Evolutionary conservation across 2,797 vertebrate species (phyloP).

Genomic region (Poeciliopsis gracilis): DNA sequence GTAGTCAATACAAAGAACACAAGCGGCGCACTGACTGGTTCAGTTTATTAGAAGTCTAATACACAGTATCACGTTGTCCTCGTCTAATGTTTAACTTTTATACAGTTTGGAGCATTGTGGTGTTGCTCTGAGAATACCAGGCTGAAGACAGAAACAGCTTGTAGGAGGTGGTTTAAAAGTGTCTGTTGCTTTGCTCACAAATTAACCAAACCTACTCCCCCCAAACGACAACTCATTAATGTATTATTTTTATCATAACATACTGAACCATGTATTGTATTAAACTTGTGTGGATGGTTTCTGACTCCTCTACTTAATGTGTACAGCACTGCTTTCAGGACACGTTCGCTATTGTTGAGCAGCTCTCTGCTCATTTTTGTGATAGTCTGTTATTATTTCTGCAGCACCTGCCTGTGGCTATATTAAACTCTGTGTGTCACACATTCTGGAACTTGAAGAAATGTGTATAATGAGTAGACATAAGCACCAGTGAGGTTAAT

Average conservation of each 20-base stretch:
- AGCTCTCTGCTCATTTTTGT: not conserved
- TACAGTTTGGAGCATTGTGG: not conserved
- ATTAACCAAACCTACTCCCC: not conserved
- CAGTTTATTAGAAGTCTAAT: conserved; percentile 7
- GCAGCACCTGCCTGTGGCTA: conserved; percentile 1
- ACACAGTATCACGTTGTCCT: not conserved
- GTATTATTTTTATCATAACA: not conserved
- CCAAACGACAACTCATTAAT: not conserved
- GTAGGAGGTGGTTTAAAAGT: not conserved
- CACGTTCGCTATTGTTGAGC: not conserved
- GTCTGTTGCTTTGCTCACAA: not conserved
- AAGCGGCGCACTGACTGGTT: not conserved
- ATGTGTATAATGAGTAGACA: conserved; percentile 16
- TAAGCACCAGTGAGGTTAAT: conserved; percentile 26
- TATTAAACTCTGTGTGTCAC: not conserved
- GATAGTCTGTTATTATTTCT: not conserved
- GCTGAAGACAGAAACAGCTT: not conserved
- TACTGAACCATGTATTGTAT: not conserved
- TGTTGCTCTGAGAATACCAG: not conserved
- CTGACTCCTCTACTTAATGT: not conserved
- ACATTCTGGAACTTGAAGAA: not conserved
- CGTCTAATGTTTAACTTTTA: conserved; percentile 21
- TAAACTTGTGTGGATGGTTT: not conserved
- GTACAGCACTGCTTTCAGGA: not conserved
- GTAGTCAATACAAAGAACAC: not conserved